Percentiles rank a stretch among this genome's conserved stretches.
Conservation (phyloP, 2,113 vertebrate genomes). For the Capreolus pygargus region DNA sequence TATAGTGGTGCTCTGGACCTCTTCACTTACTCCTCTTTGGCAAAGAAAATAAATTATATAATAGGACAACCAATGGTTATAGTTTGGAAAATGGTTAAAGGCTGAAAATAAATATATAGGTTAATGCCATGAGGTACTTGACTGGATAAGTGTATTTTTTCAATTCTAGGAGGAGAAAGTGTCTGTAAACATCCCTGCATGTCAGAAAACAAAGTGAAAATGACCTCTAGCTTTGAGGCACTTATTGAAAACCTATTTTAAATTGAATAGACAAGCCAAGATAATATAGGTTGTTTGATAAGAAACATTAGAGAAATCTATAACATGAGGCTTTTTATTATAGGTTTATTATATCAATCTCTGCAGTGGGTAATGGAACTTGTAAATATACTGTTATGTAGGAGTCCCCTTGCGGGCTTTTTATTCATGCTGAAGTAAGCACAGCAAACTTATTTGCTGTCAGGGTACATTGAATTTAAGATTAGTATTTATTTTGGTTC, state of each 20-base stretch:
- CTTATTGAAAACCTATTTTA: constrained; percentile 80
- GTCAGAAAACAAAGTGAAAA: constrained; percentile 52
- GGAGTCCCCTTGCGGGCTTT: constrained; percentile 83
- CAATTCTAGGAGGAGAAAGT: constrained; percentile 38
- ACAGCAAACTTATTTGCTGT: constrained; percentile 92
- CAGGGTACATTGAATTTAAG: constrained; percentile 94
- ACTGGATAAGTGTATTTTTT: constrained; percentile 35
- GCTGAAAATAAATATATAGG: constrained; percentile 8
- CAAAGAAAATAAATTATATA: constrained; percentile 33
- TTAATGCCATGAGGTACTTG: not conserved
- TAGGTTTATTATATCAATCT: constrained; percentile 83
- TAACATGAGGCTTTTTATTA: constrained; percentile 82
- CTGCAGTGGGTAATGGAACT: constrained; percentile 84
- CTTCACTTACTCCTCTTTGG: not conserved
- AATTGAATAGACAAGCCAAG: constrained; percentile 78
- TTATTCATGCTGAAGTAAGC: constrained; percentile 92
- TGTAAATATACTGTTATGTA: constrained; percentile 81
- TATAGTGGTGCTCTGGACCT: not conserved
- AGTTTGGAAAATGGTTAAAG: not conserved
- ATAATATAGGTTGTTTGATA: constrained; percentile 80
- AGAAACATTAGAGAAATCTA: constrained; percentile 84
- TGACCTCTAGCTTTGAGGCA: constrained; percentile 76
- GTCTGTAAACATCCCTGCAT: constrained; percentile 14
- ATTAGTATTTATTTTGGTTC: constrained; percentile 93
- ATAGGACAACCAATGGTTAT: not conserved